Conservation (phyloP, 2,113 vertebrate genomes). For the Ciconia stormi region DNA sequence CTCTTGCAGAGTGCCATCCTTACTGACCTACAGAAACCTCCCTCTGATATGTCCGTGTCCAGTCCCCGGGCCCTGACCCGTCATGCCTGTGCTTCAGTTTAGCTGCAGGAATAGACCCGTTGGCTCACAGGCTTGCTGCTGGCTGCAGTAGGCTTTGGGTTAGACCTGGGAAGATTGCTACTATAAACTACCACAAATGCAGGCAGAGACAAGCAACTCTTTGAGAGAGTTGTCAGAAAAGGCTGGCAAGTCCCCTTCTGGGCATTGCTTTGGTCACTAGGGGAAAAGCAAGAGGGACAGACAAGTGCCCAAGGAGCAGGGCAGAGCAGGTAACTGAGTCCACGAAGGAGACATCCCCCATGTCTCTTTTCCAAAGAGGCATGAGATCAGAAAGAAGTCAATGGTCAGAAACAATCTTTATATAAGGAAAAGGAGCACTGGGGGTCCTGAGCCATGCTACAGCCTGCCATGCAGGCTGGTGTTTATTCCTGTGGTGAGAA, state of each 20-base stretch:
- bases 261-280: fast-evolving
- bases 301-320: background rate
- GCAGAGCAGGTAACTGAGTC: background rate
- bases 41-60: fast-evolving
- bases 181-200: background rate
- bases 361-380: background rate
- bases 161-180: background rate
- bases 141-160: background rate
- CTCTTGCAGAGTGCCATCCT: background rate
- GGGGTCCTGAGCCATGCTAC: background rate
- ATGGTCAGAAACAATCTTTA: background rate
- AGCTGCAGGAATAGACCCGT: background rate
- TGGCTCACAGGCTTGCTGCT: background rate
- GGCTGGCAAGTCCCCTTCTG: background rate
- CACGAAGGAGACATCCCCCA: fast-evolving
- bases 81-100: background rate
- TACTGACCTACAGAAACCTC: background rate
- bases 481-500: background rate
- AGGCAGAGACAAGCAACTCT: background rate
- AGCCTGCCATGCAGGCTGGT: background rate
- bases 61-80: too few relatives aligned
- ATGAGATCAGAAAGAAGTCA: background rate
- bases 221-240: background rate
- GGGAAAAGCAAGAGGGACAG: background rate
- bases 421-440: background rate